Evolutionary conservation across 2,797 vertebrate species (phyloP), one percentile per base, ranked within the genome.

Genomic region (Craterocephalus amniculus): DNA sequence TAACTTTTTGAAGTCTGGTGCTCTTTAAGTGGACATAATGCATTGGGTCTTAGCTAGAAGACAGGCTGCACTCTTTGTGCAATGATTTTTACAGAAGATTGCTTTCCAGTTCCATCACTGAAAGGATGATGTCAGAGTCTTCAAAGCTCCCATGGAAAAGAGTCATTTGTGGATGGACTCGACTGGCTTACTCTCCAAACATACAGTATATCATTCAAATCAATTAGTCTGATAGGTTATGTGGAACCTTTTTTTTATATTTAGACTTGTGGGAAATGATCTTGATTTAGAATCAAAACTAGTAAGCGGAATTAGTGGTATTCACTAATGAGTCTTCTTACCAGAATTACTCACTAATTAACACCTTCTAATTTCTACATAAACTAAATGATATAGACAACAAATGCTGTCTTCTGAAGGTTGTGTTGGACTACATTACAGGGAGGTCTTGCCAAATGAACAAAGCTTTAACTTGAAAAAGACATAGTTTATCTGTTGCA

Each of bases 1-100:
- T 58, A 45, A 54, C 26, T 63, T 70, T 78, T 63, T 76, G 75
- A 76, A 58, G 70, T 79, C 68, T 72, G 65, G n/a, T 49, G 61
- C 51, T 81, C 78, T 83, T 58, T 62, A 57, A 80, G 56, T 69
- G 67, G 76, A 70, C 49, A 63, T 79, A 78, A 78, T 67, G 63
- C 65, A 70, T 66, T 55, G 62, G 59, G 43, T 57, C 59, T 76
- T 69, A 78, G 76, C 58, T 63, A 72, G 57, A 52, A 78, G 67
- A 72, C 75, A 72, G 70, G 49, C 60, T 72, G 27, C 56, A 69
- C 77, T 74, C 49, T 72, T 82, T 81, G 65, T 77, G 74, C 63
- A 67, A 63, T 70, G 73, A 63, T 63, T 66, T 31, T 58, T 45
- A 61, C 59, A 66, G 58, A 62, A 70, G 62, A 63, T 71, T 58